Evolutionary conservation across 2,113 vertebrate species (phyloP), one percentile per base, ranked within the genome.

Genomic region (Nothobranchius furzeri): DNA sequence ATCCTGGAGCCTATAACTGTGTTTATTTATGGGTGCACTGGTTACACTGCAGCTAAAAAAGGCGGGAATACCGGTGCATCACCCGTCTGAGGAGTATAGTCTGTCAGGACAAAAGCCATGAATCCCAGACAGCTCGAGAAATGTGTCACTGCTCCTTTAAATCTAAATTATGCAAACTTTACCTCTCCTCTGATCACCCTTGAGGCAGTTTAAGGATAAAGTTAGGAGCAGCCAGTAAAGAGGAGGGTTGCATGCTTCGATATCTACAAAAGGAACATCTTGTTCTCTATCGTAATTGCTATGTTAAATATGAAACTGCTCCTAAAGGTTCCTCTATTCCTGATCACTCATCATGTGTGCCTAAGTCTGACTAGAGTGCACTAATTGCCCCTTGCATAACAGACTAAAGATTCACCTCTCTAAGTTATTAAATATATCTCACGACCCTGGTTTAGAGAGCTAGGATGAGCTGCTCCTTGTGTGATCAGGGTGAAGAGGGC

Each of bases 91-190:
- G 65, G 60, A 67, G 66, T 17, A 42, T 79, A 72, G 83, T 75
- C 73, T 72, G 76, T 50, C 25, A 11, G 15, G 43, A 12, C 43
- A 45, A 12, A 11, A 12, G 43, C 12, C 10, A 14, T 3, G 45
- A 37, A 57, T 81, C 43, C 24, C 60, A 81, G 61, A 73, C 78
- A 52, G 11, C 10, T 5, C 13, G 13, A 12, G 30, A 70, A 84
- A 72, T 69, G 35, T 14, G 46, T 43, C 54, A 13, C 4, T 74
- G 56, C 17, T 67, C 61, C 75, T 73, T 86, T 82, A 81, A 85
- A 64, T 82, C 42, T 60, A 56, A 76, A 85, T 80, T 64, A 87
- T 79, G 71, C 47, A 73, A 79, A 87, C 60, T 78, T 79, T 67
- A 59, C 79, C 50, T 70, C 51, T 55, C 45, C 9, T 72, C 56